Evolutionary conservation across 2,113 vertebrate species (phyloP).

Genomic region (Todiramphus chloris): DNA sequence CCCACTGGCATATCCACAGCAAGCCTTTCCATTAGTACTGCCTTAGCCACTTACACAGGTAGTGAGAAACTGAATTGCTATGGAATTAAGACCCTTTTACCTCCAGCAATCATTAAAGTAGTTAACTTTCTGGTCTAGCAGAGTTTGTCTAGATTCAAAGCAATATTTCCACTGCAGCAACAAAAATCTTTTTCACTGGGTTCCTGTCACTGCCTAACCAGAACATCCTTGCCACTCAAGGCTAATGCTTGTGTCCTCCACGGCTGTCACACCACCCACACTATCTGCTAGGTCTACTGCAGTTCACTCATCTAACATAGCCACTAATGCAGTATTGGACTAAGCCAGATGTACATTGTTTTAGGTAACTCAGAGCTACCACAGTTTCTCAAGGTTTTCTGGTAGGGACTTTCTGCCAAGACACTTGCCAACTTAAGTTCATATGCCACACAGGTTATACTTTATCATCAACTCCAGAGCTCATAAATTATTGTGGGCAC

Average conservation of each 20-base stretch:
- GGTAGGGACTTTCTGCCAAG: background rate
- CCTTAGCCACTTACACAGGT: background rate
- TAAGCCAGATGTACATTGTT: background rate
- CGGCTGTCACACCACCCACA: background rate
- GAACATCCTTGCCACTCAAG: background rate
- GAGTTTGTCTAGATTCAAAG: background rate
- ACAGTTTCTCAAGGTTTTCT: background rate
- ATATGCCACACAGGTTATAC: background rate
- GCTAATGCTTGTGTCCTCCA: background rate
- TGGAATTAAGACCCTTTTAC: background rate
- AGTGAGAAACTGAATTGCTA: background rate
- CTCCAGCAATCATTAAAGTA: background rate
- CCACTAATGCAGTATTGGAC: background rate
- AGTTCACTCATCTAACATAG: background rate
- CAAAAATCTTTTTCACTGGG: background rate
- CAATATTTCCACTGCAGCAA: background rate
- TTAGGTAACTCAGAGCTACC: background rate
- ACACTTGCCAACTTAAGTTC: background rate
- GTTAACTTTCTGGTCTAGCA: background rate
- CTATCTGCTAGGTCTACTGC: background rate
- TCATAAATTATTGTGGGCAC: background rate
- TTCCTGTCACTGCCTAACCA: background rate
- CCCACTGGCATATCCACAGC: background rate
- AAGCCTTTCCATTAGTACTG: background rate
- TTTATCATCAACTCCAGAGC: background rate